Base-by-base conservation (phyloP, 2,888 invertebrate species). In the Pyrochroa serraticornis region DNA sequence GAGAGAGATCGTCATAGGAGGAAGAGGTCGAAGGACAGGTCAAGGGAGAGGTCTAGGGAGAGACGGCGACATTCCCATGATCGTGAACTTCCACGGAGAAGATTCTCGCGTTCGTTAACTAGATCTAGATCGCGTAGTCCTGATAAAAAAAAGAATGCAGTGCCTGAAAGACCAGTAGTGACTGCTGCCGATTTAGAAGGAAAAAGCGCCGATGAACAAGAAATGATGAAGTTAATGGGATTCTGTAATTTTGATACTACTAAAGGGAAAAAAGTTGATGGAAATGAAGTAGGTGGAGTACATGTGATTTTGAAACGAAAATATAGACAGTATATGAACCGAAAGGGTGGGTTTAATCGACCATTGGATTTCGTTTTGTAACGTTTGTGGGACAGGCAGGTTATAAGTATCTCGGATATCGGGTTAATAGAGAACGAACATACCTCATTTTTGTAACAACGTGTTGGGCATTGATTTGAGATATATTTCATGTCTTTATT, bases 321-420 rank as follows among this genome's bases (percentile, higher is more conserved):
- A 81, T 97, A 97, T 79, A 88, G 97, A 71, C 98, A 99, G 81
- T 99, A 99, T 77, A 99, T 99, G 99, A 99, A 99, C 81, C 86
- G 99, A 62, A 95, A 97, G 80, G 99, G 99, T 63, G 99, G 98
- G 51, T 99, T 99, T 81, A 99, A 99, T 81, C 85, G 98, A 75
- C 98, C 98, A 36, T 82, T 99, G 64, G 98, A 99, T 81, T 96
- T 96, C 82, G 95, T 97, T 65, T 95, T 95, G 65, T 95, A 69
- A 71, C 32, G 52, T 48, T 7, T 12, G 36, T 51, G 39, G 67
- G 65, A 70, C 69, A 68, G 70, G 67, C 67, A 64, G 32, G 47
- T 52, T 39, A 46, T 44, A 47, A 34, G 68, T 70, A 69, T 68
- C 69, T 69, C 68, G 67, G 22, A 39, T 22, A 33, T 58, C 58